Evolutionary conservation across 2,888 invertebrate genomes (phyloP).

Genomic region (Agriotes lineatus): DNA sequence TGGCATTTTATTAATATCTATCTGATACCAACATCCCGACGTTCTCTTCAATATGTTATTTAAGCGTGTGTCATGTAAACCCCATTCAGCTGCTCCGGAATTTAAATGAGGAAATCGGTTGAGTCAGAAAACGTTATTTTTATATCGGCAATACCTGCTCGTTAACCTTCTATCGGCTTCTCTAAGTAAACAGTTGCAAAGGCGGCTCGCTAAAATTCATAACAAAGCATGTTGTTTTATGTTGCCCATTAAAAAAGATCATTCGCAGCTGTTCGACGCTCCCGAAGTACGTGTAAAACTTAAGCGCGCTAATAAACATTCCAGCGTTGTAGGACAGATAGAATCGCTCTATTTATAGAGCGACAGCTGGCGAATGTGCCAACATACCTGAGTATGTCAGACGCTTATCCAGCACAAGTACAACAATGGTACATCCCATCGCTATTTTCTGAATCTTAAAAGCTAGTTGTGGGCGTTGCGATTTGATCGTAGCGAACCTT

Average conservation of each 20-base stretch:
- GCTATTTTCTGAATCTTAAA: too few relatives aligned
- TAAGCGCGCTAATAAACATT: slow-evolving; percentile 40
- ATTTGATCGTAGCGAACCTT: too few relatives aligned
- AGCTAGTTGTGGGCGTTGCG: slow-evolving; percentile 1
- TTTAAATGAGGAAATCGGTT: too few relatives aligned
- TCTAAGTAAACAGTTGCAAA: neutral
- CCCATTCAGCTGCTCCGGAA: too few relatives aligned
- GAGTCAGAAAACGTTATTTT: too few relatives aligned
- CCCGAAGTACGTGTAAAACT: slow-evolving; percentile 21
- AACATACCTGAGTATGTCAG: slow-evolving; percentile 44
- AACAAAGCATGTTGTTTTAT: slow-evolving; percentile 5
- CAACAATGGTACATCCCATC: slow-evolving; percentile 29
- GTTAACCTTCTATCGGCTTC: too few relatives aligned
- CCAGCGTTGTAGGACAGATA: slow-evolving; percentile 38
- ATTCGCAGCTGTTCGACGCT: neutral
- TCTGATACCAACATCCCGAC: too few relatives aligned
- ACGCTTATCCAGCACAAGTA: slow-evolving; percentile 27
- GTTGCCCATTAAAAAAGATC: neutral
- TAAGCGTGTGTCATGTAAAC: too few relatives aligned
- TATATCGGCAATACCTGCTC: too few relatives aligned
- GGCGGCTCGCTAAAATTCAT: neutral
- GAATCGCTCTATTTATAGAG: slow-evolving; percentile 43
- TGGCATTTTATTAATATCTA: too few relatives aligned
- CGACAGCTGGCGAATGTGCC: slow-evolving; percentile 35
- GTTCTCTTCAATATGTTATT: too few relatives aligned